Base-by-base conservation (phyloP, 2,113 vertebrate species). In the Alouatta palliata region DNA sequence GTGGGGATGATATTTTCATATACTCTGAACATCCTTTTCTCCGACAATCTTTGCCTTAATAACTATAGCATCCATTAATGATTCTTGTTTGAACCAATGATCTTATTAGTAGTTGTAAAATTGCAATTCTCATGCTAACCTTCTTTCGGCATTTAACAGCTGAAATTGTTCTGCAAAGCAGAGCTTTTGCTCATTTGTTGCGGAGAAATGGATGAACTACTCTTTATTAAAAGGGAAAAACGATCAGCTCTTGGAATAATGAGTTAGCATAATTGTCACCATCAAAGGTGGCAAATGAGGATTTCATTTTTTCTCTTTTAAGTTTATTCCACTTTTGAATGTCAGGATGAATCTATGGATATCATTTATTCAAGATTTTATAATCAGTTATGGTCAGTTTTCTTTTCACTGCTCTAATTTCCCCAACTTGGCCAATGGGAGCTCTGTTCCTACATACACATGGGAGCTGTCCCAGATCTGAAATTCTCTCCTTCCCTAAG, bases 331-430 rank as follows among this genome's bases (percentile, higher is more conserved):
- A 86, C 16, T 71, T 77, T 66, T 75, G 37, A 43, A 25, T 71
- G 35, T 47, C 12, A 81, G 9, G 20, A 75, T 76, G 54, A 56
- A 75, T 16, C 12, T 52, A 20, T 52, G 21, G 16, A 30, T 54
- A 87, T 66, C 54, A 25, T 73, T 91, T 83, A 76, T 49, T 92
- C 13, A 95, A 89, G n/a, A 64, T 84, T 83, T 89, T 52, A 66
- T 0, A 84, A 54, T 40, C 35, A 77, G 12, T 61, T 71, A 54
- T 54, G 52, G n/a, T 84, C 9, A 40, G 21, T 70, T 76, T 92
- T 83, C 14, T 68, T 93, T 66, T 92, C 43, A n/a, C 20, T 87
- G 32, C 43, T 64, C n/a, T 56, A 3, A 66, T 96, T 86, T 80
- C 27, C 27, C 20, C 30, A 66, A 64, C 43, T 64, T 86, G 76